These are phyloP conservation scores for Dromiciops gliroides DNA, from an alignment of 2,113 vertebrate species.

Conservation along the genomic window DNA sequence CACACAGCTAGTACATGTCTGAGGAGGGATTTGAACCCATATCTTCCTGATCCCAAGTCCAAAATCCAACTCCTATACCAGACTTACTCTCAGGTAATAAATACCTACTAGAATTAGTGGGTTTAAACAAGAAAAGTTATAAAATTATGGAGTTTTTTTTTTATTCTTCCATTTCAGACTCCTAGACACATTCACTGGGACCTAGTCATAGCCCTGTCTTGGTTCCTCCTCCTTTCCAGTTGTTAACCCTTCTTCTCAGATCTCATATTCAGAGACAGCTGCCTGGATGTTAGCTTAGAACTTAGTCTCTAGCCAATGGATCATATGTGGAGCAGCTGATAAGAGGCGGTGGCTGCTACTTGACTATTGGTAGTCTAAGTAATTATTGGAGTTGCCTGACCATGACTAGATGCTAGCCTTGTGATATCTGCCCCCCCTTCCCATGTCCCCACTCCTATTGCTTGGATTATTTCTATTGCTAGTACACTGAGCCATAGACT, in stretches of 20 bases:
- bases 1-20: neutral
- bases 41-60: neutral
- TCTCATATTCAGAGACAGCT: neutral
- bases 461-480: neutral
- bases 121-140: neutral
- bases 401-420: neutral
- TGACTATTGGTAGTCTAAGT: neutral
- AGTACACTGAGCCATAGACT: neutral
- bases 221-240: neutral
- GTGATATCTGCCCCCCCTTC: neutral
- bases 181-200: neutral
- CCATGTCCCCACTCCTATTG: accelerated
- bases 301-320: neutral
- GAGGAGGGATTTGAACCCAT: neutral
- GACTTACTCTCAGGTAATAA: neutral
- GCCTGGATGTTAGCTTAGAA: neutral
- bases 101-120: neutral
- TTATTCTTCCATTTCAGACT: neutral
- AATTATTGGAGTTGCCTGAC: neutral
- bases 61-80: neutral
- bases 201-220: neutral
- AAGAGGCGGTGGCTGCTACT: neutral
- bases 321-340: neutral
- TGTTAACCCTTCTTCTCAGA: neutral
- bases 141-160: neutral